A percentile compares a stretch with the other conserved stretches of the same genome.
These are phyloP conservation scores for Sorex fumeus DNA, from an alignment of 2,113 vertebrate species.

Conservation along the genomic window DNA sequence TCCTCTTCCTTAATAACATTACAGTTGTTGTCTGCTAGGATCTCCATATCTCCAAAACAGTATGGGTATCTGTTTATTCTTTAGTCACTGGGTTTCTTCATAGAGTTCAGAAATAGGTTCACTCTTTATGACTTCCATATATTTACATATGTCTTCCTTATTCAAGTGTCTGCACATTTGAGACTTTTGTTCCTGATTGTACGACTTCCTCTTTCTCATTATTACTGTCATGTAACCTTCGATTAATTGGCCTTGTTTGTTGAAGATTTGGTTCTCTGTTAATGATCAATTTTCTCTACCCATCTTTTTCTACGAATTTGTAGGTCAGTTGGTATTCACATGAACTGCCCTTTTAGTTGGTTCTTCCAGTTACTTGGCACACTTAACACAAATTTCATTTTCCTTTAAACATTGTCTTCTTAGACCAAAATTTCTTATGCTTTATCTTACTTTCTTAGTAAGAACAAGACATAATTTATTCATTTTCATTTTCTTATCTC, in stretches of 20 bases:
- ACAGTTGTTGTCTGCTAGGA: neutral
- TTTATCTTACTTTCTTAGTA: neutral
- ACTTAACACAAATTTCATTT: no score
- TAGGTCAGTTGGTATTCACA: neutral
- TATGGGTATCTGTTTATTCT: neutral
- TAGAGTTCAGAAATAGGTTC: neutral
- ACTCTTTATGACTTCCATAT: neutral
- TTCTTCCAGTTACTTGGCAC: neutral
- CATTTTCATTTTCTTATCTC: neutral
- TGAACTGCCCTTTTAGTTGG: neutral
- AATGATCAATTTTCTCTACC: neutral
- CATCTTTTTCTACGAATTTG: neutral
- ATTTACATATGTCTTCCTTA: neutral
- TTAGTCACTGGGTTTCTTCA: neutral
- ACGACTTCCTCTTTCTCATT: neutral
- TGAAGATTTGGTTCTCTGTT: neutral
- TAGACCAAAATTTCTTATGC: neutral
- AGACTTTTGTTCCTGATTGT: neutral
- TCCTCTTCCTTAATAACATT: neutral
- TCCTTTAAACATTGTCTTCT: conserved; percentile 18
- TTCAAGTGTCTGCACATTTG: neutral
- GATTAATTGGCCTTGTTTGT: neutral
- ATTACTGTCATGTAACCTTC: neutral
- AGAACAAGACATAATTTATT: neutral
- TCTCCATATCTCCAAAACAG: neutral